phyloP scores from a whole-genome alignment of 2,113 vertebrate species.

The Bubo blakistoni region DNA sequence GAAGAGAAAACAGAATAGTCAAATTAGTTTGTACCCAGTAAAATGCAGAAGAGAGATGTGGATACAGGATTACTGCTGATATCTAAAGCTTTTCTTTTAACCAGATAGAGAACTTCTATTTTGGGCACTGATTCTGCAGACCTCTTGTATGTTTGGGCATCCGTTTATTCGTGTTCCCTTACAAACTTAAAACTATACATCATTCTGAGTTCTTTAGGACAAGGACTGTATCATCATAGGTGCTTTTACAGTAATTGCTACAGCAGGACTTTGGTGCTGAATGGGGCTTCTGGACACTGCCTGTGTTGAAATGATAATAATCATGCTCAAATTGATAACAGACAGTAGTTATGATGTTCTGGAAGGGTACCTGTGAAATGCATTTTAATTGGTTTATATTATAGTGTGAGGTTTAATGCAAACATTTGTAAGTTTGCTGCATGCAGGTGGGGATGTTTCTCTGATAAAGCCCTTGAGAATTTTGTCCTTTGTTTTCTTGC shows the following conservation, averaged over 20 bases:
- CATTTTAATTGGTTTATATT: not conserved
- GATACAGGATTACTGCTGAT: not conserved
- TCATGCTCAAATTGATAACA: not conserved
- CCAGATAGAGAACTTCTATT: not conserved
- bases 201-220: not conserved
- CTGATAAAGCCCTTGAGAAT: not conserved
- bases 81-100: not conserved
- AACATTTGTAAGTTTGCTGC: not conserved
- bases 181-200: not conserved
- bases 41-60: not conserved
- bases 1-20: not conserved
- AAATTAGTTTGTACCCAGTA: not conserved
- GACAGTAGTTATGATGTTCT: not conserved
- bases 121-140: not conserved
- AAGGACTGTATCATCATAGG: not conserved
- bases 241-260: not conserved
- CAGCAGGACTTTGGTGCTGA: not conserved
- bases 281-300: not conserved
- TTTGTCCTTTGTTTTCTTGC: conserved; percentile 27
- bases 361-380: not conserved
- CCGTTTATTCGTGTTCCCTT: not conserved
- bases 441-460: not conserved
- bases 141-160: not conserved
- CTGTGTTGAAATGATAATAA: not conserved
- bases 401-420: not conserved